Conservation (phyloP, 1,140 invertebrate species). For the Bombus balteatus region DNA sequence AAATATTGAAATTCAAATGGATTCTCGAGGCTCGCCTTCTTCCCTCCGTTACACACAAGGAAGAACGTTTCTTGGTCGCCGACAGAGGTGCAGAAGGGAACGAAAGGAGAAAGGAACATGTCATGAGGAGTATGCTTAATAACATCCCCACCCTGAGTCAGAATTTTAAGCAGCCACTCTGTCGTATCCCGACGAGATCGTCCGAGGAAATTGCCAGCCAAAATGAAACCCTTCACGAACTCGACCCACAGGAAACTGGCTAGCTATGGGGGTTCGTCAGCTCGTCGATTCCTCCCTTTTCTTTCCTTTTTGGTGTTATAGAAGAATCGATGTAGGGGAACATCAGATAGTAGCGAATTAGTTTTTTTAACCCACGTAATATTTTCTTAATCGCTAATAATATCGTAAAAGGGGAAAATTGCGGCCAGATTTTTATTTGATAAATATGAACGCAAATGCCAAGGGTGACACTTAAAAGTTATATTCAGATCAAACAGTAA, state of each 20-base stretch:
- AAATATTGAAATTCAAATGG: constrained; percentile 44
- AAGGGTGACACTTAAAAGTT: too few relatives aligned
- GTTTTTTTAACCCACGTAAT: too few relatives aligned
- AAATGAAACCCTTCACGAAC: constrained; percentile 21
- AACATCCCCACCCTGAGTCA: constrained; percentile 2
- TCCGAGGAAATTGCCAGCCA: constrained; percentile 19
- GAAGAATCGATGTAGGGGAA: not conserved
- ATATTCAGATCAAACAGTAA: too few relatives aligned
- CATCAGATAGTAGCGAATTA: too few relatives aligned
- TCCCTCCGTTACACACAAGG: not conserved
- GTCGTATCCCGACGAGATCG: constrained; percentile 1
- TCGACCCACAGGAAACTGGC: not conserved
- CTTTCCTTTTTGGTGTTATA: not conserved
- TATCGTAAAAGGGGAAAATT: too few relatives aligned
- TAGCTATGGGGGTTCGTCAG: not conserved
- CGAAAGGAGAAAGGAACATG: not conserved
- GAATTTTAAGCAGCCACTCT: constrained; percentile 32
- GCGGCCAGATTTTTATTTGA: too few relatives aligned
- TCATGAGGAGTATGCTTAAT: constrained; percentile 28
- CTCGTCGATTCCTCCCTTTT: constrained; percentile 21
- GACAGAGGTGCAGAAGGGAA: not conserved
- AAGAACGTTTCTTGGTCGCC: not conserved
- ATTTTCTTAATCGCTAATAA: too few relatives aligned
- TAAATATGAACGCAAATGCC: too few relatives aligned
- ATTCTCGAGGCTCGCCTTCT: not conserved